phyloP scores from a whole-genome alignment of 2,888 invertebrate genomes.

The Aelia acuminata region DNA sequence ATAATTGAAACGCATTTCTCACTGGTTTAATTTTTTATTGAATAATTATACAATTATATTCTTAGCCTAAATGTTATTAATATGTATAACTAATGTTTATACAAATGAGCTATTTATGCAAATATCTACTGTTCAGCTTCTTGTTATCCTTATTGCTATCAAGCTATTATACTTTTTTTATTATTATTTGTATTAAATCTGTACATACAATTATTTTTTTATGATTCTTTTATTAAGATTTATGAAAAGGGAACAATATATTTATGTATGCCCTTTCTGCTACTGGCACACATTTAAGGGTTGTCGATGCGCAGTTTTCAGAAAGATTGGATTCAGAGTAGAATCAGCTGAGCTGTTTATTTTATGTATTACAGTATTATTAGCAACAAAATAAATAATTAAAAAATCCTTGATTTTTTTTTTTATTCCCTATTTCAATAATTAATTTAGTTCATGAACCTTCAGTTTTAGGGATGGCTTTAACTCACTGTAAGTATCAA shows the following conservation, averaged over 20 bases:
- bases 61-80: slow-evolving; percentile 3
- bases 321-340: slow-evolving; percentile 51
- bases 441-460: too few species aligned
- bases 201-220: slow-evolving; percentile 56
- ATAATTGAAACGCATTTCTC: background rate
- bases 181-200: slow-evolving; percentile 50
- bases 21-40: background rate
- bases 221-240: slow-evolving; percentile 17
- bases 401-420: slow-evolving; percentile 18
- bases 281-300: slow-evolving; percentile 27
- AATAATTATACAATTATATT: background rate
- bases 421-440: background rate
- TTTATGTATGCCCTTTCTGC: slow-evolving; percentile 50
- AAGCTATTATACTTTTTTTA: slow-evolving; percentile 30
- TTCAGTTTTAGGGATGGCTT: too few species aligned
- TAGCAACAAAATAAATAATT: slow-evolving; percentile 55
- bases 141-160: background rate
- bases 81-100: background rate
- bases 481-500: too few species aligned
- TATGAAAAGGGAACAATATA: slow-evolving; percentile 59
- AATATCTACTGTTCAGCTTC: slow-evolving; percentile 15
- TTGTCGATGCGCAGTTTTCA: slow-evolving; percentile 26
- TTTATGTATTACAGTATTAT: slow-evolving; percentile 61
- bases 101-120: background rate
- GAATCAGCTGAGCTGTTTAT: slow-evolving; percentile 59